Base-by-base conservation (phyloP, 1,140 invertebrate genomes). In the Diabrotica virgifera region DNA sequence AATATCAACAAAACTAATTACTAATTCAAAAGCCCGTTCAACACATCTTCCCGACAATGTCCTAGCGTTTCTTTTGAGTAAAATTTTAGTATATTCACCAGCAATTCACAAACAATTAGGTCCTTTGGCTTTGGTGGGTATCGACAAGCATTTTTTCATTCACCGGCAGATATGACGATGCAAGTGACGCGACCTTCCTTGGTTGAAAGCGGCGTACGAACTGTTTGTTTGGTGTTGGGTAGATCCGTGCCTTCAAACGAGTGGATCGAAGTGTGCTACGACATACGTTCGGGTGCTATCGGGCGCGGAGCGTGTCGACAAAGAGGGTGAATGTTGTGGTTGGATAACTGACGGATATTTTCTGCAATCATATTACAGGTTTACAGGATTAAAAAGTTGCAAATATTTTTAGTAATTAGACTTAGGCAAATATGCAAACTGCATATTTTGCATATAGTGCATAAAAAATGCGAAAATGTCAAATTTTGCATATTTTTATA, bases 121-220 rank as follows among this genome's bases (percentile, higher is more conserved):
- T 46, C 6, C 8, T 46, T 46, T 10, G 3, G 40, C 12, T 36
- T 36, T 55, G 53, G 12, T 55, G 24, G 11, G 10, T 55, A 36
- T 35, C 35, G 12, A 60, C 35, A 51, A 60, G 40, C 59, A 60
- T 60, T 60, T 50, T 55, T 60, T 60, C 37, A 60, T 50, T 51
- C 35, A 60, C 59, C 59, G 59, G 59, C 50, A 60, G 46, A 35
- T 60, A 14, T 12, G 12, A 36, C 9, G 40, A 5, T 46, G 11
- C 10, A 50, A 35, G 8, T 38, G 46, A 11, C 40, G 50, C 50
- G 35, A 40, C 14, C 40, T 24, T 14, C 5, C 50, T 6, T 14
- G 12, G n/a, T 35, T 9, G 46, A 50, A 14, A 35, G 59, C 46
- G 37, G 59, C 14, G 46, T 40, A 35, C 59, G 59, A 38, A 60